These are phyloP conservation scores for Thaumetopoea pityocampa DNA, from an alignment of 1,140 invertebrate species.

Conservation along the genomic window DNA sequence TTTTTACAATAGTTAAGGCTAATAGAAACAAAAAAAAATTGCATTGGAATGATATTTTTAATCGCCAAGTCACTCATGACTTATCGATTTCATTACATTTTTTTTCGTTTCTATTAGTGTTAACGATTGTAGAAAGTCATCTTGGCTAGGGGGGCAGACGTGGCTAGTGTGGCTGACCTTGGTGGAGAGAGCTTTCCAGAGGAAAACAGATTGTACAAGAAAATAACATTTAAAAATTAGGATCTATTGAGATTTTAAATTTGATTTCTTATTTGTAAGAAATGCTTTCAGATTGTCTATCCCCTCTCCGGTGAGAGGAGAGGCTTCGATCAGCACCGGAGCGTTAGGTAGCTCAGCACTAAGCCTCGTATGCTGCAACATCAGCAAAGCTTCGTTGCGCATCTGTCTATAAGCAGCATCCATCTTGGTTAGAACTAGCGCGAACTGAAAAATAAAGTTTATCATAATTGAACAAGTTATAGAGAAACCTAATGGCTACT, in stretches of 20 bases:
- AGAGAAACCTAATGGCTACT: no score
- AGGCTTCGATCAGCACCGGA: constrained; percentile 82
- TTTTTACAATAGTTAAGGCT: no score
- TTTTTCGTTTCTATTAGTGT: no score
- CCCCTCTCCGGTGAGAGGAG: constrained; percentile 83
- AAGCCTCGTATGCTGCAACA: constrained; percentile 83
- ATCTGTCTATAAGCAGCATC: constrained; percentile 89
- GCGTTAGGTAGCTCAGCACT: constrained; percentile 80
- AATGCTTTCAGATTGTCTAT: constrained; percentile 80
- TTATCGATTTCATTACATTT: no score
- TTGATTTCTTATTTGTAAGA: constrained; percentile 66
- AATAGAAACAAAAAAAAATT: no score
- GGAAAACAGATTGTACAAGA: not conserved
- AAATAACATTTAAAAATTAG: not conserved
- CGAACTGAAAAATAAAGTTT: constrained; percentile 75
- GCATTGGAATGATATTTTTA: no score
- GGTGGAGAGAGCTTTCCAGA: no score
- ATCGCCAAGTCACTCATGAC: no score
- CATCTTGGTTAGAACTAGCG: constrained; percentile 87
- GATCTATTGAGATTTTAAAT: not conserved
- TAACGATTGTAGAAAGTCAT: no score
- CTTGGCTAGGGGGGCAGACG: no score
- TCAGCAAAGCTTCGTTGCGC: constrained; percentile 87
- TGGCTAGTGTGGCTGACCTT: no score
- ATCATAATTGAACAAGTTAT: no score